A percentile compares a stretch with the other conserved stretches of the same genome.
These are phyloP conservation scores for Lerema accius DNA, from an alignment of 1,140 invertebrate genomes.

Conservation along the genomic window DNA sequence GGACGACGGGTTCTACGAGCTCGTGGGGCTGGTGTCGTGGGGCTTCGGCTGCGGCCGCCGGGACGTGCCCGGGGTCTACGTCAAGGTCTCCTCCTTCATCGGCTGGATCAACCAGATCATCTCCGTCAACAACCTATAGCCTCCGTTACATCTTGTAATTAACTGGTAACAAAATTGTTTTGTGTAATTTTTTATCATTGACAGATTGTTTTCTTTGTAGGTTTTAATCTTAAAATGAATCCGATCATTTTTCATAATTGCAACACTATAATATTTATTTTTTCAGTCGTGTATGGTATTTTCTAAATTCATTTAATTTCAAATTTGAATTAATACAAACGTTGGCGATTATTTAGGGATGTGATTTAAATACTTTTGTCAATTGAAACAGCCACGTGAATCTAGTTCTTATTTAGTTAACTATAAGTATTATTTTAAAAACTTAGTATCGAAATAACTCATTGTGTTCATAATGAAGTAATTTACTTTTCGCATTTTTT, in stretches of 20 bases:
- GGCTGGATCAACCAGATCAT: conserved; percentile 99
- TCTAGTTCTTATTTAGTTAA: too few species aligned
- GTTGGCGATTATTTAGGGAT: too few species aligned
- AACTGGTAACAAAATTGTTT: conserved; percentile 3
- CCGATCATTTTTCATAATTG: too few species aligned
- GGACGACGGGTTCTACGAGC: conserved; percentile 95
- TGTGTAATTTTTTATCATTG: too few species aligned
- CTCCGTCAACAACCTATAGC: conserved; percentile 94
- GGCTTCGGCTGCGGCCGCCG: conserved; percentile 95
- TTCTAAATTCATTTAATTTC: conserved; percentile 10
- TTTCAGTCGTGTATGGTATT: background rate
- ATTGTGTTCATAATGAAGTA: too few species aligned
- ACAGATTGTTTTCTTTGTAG: too few species aligned
- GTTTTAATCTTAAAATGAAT: too few species aligned
- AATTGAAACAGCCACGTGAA: too few species aligned
- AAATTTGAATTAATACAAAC: background rate
- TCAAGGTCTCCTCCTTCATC: conserved; percentile 96
- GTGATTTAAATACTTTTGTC: too few species aligned
- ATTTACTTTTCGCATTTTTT: background rate
- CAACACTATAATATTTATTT: too few species aligned
- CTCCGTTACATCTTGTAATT: background rate
- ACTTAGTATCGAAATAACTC: too few species aligned
- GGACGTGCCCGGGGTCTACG: conserved; percentile 96
- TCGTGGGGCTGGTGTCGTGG: conserved; percentile 95
- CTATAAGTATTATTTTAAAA: too few species aligned